Conservation (phyloP, 1,140 invertebrate species). For the Lepidurus packardi region DNA sequence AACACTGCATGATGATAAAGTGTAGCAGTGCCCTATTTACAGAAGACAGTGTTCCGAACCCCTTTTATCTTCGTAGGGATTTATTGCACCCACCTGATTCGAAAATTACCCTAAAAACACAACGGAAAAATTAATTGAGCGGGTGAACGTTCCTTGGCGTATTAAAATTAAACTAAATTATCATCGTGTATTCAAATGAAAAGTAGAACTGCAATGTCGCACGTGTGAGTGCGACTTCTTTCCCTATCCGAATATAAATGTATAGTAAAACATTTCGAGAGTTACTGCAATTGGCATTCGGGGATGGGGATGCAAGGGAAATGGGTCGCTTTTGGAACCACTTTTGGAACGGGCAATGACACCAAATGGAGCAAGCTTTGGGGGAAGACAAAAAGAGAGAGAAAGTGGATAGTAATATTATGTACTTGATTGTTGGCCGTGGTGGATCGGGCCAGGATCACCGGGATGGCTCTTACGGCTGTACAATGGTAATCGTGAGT, state of each 20-base stretch:
- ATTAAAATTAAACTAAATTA: background rate
- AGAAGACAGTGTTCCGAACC: background rate
- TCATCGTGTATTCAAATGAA: conserved; percentile 1
- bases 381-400: background rate
- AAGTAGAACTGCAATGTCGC: background rate
- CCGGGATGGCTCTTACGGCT: background rate
- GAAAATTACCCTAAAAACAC: background rate
- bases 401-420: background rate
- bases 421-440: conserved; percentile 21
- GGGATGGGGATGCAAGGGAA: no score
- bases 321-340: no score
- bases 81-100: background rate
- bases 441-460: background rate
- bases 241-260: no score
- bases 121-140: background rate
- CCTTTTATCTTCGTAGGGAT: background rate
- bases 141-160: background rate
- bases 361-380: background rate
- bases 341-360: background rate
- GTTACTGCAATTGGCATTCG: no score
- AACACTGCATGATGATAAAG: background rate
- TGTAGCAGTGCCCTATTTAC: conserved; percentile 6
- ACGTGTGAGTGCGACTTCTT: no score
- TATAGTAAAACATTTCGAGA: no score
- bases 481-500: background rate